Base-by-base conservation (phyloP, 1,140 invertebrate species). In the Brachionus koreanus region DNA sequence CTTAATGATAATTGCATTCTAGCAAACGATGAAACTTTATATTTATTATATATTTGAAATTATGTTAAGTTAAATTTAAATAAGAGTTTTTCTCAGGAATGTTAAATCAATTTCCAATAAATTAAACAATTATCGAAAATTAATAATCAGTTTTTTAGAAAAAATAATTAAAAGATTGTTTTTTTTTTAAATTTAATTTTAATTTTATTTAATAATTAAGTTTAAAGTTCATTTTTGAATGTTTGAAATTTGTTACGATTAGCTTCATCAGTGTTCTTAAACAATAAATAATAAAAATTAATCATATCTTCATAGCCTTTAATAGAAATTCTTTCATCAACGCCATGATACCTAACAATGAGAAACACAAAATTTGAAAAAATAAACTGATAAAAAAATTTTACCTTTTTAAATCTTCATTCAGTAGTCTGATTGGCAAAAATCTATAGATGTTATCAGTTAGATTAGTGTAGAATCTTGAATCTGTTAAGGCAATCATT, bases 401-500 rank as follows among this genome's bases (percentile, higher is more conserved):
- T 72, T 74, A 74, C 65, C 88, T 84, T 37, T 83, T 83, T 0
- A 88, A 43, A 82, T 90, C 90, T 5, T 86, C 86, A 12, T 86
- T 86, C 33, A 83, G 85, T 83, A 91, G 86, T 25, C 88, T 84
- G 4, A 87, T 86, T 13, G 91, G 90, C 75, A 86, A 87, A 85
- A 90, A 90, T 46, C 91, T 86, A 84, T 91, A 91, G 4, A 91
- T 87, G 83, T 88, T 86, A 6, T 85, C 77, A 1, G 90, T 89
- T 37, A 91, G 85, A 23, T 87, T 83, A 10, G 88, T 82, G 84
- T 91, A 91, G 86, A 90, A 89, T 57, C 85, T 86, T 2, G 90
- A 90, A 84, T 91, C 91, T 35, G 91, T 91, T 82, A 90, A 90
- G 19, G 88, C 91, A 6, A 91, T 85, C 86, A 90, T 86, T 4